A percentile compares a stretch with the other conserved stretches of the same genome.
phyloP scores from a whole-genome alignment of 2,888 invertebrate genomes.

The Nysson spinosus region DNA sequence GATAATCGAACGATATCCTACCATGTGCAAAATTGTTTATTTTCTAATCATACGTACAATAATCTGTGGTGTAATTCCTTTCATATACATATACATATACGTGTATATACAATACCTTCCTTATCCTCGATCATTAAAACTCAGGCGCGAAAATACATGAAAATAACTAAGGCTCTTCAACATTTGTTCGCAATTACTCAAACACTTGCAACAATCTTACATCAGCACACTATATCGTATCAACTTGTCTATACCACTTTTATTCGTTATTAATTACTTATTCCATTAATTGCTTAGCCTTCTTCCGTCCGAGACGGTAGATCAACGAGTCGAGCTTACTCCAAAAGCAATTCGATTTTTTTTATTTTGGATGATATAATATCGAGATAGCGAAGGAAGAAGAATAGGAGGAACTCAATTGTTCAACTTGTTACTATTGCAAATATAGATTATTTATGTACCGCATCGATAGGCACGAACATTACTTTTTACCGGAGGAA shows the following conservation, averaged over 20 bases:
- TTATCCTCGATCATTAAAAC: constrained; percentile 54
- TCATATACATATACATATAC: constrained; percentile 31
- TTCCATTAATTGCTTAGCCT: constrained; percentile 4
- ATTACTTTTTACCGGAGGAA: constrained; percentile 31
- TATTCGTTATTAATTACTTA: constrained; percentile 4
- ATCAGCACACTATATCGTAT: constrained; percentile 21
- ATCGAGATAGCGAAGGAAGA: not conserved
- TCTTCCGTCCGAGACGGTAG: constrained; percentile 3
- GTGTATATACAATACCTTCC: constrained; percentile 56
- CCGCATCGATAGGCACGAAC: constrained; percentile 5
- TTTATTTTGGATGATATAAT: not conserved
- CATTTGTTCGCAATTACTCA: constrained; percentile 33
- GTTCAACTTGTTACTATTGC: not conserved
- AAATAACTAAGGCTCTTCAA: constrained; percentile 45
- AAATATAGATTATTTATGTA: constrained; percentile 16
- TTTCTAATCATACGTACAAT: constrained; percentile 66
- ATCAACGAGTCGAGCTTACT: constrained; percentile 32
- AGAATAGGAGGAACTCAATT: constrained; percentile 23
- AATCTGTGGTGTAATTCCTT: constrained; percentile 65
- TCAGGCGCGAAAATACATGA: constrained; percentile 45
- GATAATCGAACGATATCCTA: constrained; percentile 14
- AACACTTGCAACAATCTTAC: constrained; percentile 32
- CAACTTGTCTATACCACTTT: constrained; percentile 3
- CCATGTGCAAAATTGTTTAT: constrained; percentile 68
- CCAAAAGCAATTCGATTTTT: not conserved